Percentiles rank a stretch among this genome's conserved stretches.
Conservation (phyloP, 2,888 invertebrate species). For the Hololepta plana region DNA sequence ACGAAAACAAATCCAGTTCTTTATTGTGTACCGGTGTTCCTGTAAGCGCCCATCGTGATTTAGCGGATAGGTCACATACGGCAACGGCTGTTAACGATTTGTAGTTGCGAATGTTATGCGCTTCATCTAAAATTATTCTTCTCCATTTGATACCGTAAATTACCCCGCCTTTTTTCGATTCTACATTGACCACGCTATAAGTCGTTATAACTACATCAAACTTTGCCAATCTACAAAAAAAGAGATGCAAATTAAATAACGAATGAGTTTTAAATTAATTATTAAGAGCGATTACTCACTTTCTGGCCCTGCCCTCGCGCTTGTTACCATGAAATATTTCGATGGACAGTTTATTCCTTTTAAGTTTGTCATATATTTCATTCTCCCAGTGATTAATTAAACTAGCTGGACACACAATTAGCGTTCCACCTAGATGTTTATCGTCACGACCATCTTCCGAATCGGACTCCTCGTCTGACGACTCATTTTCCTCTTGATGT, state of each 20-base stretch:
- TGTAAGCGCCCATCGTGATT: constrained; percentile 67
- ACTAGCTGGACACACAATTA: constrained; percentile 88
- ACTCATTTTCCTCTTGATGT: constrained; percentile 22
- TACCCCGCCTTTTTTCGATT: constrained; percentile 36
- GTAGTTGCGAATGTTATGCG: constrained; percentile 78
- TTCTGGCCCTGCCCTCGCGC: constrained; percentile 41
- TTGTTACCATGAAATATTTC: constrained; percentile 67
- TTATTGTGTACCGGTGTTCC: constrained; percentile 95
- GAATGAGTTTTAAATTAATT: not conserved
- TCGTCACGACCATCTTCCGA: constrained; percentile 12
- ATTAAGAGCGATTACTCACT: constrained; percentile 12
- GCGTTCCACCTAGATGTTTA: constrained; percentile 41
- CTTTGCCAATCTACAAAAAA: constrained; percentile 33
- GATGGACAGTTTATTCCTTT: constrained; percentile 40
- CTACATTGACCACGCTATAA: constrained; percentile 54
- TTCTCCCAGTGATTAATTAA: constrained; percentile 79
- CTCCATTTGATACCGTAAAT: constrained; percentile 62
- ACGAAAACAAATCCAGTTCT: constrained; percentile 62
- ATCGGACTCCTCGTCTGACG: constrained; percentile 16
- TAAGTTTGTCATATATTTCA: constrained; percentile 51
- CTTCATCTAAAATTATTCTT: constrained; percentile 83
- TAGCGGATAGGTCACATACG: constrained; percentile 43
- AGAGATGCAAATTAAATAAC: constrained; percentile 3
- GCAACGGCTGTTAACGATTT: constrained; percentile 58
- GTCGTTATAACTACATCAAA: constrained; percentile 81